Percentiles rank a stretch among this genome's conserved stretches.
Evolutionary conservation across 2,113 vertebrate genomes (phyloP).

Genomic region (Phyllostomus hastatus): DNA sequence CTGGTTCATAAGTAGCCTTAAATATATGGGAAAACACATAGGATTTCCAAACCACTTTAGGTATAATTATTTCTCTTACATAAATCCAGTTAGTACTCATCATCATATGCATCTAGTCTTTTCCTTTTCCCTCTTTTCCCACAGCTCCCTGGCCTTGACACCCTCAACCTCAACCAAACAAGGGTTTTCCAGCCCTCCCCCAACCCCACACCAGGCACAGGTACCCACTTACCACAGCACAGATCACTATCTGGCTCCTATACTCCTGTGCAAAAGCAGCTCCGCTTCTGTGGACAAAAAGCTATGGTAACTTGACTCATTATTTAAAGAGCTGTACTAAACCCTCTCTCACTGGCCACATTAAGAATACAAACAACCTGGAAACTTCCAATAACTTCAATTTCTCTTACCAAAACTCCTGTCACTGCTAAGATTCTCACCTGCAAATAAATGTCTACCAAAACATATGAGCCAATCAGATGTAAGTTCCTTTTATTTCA

Average conservation of each 20-base stretch:
- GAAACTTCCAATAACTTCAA: background rate
- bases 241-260: constrained; percentile 69
- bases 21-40: background rate
- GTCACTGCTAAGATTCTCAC: background rate
- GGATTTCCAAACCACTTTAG: constrained; percentile 25
- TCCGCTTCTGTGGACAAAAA: constrained; percentile 70
- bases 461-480: constrained; percentile 3
- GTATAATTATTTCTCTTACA: background rate
- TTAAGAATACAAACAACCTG: constrained; percentile 2
- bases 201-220: constrained; percentile 31
- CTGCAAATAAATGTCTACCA: constrained; percentile 14
- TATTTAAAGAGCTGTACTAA: constrained; percentile 51
- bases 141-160: background rate
- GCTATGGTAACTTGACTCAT: constrained; percentile 68
- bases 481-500: background rate
- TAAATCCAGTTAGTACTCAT: background rate
- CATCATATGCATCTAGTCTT: background rate
- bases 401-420: background rate
- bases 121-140: background rate
- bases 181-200: background rate
- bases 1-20: background rate
- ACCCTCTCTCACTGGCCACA: background rate
- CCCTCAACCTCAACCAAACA: background rate
- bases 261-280: constrained; percentile 66
- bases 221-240: constrained; percentile 66